phyloP scores from a whole-genome alignment of 2,797 vertebrate genomes.

The Coregonus ussuriensis region DNA sequence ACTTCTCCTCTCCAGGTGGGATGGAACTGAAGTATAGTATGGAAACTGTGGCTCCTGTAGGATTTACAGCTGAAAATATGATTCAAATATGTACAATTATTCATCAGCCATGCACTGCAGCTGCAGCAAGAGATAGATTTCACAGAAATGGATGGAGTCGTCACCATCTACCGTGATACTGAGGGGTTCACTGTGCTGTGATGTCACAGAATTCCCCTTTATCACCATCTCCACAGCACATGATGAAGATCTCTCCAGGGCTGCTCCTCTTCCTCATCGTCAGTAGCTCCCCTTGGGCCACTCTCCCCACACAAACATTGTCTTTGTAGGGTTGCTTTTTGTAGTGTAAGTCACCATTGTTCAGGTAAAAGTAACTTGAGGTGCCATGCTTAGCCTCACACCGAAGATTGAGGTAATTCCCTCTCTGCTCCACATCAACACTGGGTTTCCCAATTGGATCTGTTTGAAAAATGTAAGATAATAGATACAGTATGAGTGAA shows the following conservation, averaged over 20 bases:
- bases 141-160: neutral
- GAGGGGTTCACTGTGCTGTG: neutral
- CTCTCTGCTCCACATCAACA: neutral
- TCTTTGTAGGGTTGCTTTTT: neutral
- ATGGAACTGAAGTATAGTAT: too few relatives aligned
- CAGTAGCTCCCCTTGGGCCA: slow-evolving; percentile 5
- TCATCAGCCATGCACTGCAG: too few relatives aligned
- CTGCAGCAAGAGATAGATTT: neutral
- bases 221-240: slow-evolving; percentile 1
- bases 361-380: neutral
- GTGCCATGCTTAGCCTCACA: neutral
- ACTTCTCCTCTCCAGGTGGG: too few relatives aligned
- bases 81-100: too few relatives aligned
- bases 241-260: neutral
- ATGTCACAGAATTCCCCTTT: neutral
- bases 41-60: too few relatives aligned
- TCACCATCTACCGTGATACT: neutral
- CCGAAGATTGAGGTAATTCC: neutral
- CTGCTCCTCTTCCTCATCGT: neutral
- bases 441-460: neutral
- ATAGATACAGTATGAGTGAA: too few relatives aligned
- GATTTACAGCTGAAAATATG: too few relatives aligned
- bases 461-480: too few relatives aligned
- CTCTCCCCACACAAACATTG: too few relatives aligned
- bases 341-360: neutral